Base-by-base conservation (phyloP, 2,113 vertebrate genomes). In the Reinhardtius hippoglossoides region DNA sequence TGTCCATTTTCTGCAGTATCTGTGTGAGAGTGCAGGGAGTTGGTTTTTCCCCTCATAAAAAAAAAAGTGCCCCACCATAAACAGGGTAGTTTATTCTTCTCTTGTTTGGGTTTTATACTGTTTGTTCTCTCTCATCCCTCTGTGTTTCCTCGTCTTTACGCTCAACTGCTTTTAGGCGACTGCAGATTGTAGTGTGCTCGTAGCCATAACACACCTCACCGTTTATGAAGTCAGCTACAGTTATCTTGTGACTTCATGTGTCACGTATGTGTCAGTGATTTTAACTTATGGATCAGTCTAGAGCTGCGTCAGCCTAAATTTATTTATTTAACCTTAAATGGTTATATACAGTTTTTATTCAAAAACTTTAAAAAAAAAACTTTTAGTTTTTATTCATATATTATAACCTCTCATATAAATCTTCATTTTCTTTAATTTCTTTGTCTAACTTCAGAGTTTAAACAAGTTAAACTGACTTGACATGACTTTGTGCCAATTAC, bases 21-120 rank as follows among this genome's bases (percentile, higher is more conserved):
- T 83, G 61, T 87, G 84, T 69, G 57, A 55, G 63, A 85, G 78
- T 54, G 80, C 71, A 59, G 18, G 46, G 56, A 64, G 52, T 56
- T 63, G 89, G 85, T 92, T 93, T 92, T 93, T 91, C 92, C 92
- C 92, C 91, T 89, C 62, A 21, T 88, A 82, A 89, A 91, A 66
- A 27, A 35, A 72, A 64, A 59, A 6, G 9, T 46, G 35, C 61
- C 63, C 56, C 71, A 9, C 66, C 82, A 87, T 81, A 83, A 85
- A 85, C 59, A 79, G 68, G 50, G 31, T 78, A 55, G 74, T 77
- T 73, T 31, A 42, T 65, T 54, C 70, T 80, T 9, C 63, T 68
- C 40, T 31, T 79, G 70, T 79, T 85, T 78, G 42, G 54, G 24
- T 58, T 67, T 55, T 6, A 40, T 4, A 1, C 9, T 6, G 26